Base-by-base conservation (phyloP, 2,888 invertebrate genomes). In the Xestia xanthographa region DNA sequence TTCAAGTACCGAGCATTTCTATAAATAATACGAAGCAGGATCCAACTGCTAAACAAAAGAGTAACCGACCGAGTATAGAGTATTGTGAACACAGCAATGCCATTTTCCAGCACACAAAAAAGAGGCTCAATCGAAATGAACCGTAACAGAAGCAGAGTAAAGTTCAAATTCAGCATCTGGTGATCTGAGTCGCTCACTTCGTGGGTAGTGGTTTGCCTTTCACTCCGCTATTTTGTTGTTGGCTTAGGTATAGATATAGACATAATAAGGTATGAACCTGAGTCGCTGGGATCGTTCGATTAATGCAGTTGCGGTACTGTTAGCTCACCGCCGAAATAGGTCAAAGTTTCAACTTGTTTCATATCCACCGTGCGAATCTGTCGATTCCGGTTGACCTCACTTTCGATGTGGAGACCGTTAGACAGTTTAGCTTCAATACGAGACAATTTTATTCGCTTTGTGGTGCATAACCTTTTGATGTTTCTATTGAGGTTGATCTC, bases 141-240 rank as follows among this genome's bases (percentile, higher is more conserved):
- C 90, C 88, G 82, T 90, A 90, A 88, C 60, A 41, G 66, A 56
- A 79, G 79, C 77, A 74, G 62, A 26, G 74, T 91, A 91, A 87
- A 90, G 91, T 90, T 88, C 80, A 90, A 89, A 90, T 88, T 88
- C 75, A 86, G 75, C 86, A 87, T 83, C 83, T 79, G 79, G 82
- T 85, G 84, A 87, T 86, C 80, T 82, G 77, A 88, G 85, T 87
- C 82, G 88, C 83, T 90, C 82, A 86, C 87, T 89, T 90, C 89
- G 93, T 94, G 93, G 94, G 93, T 89, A 92, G 94, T 90, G 91
- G 92, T 93, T 93, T 94, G 91, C 95, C 95, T 95, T 95, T 95
- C 95, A 95, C 95, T 95, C 88, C 82, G 87, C 90, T 89, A 90
- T 91, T 90, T 90, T 93, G 91, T 92, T 90, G 82, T 89, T 88